Conservation (phyloP, 92 coral and sea anemone genomes). For the Chrysogorgia sp. region DNA sequence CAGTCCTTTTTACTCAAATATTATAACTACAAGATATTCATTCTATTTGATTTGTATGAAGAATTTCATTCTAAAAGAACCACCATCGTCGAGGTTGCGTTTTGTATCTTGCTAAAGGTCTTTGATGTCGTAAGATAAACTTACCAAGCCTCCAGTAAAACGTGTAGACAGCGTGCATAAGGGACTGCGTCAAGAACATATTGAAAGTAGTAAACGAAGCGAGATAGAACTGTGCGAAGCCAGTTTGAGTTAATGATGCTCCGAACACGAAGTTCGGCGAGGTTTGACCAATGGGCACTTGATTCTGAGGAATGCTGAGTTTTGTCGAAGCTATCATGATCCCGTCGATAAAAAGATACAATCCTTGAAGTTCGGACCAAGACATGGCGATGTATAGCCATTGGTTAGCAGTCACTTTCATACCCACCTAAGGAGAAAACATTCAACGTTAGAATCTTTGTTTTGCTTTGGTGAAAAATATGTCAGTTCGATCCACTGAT, state of each 20-base stretch:
- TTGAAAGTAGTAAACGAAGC: constrained; percentile 73
- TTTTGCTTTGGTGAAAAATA: too few species aligned
- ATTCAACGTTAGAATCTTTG: neutral
- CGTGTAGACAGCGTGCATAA: constrained; percentile 70
- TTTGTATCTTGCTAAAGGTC: too few species aligned
- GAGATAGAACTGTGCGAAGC: constrained; percentile 70
- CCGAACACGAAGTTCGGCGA: constrained; percentile 80
- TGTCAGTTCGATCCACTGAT: too few species aligned
- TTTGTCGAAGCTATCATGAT: constrained; percentile 12
- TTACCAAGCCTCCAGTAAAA: constrained; percentile 89
- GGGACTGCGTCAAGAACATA: constrained; percentile 63
- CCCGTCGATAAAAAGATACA: constrained; percentile 71
- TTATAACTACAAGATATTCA: too few species aligned
- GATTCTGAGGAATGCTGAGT: constrained; percentile 14
- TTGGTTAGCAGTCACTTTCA: constrained; percentile 48
- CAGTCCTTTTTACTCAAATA: too few species aligned
- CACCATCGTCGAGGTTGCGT: too few species aligned
- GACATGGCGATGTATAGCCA: constrained; percentile 77
- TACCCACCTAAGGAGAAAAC: constrained; percentile 18
- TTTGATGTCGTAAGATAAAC: neutral
- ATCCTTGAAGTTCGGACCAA: constrained; percentile 75
- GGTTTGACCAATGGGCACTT: neutral
- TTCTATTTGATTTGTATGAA: too few species aligned
- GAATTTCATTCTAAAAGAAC: too few species aligned
- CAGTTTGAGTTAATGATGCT: constrained; percentile 58